A percentile compares a stretch with the other conserved stretches of the same genome.
phyloP scores from a whole-genome alignment of 2,888 invertebrate species.

The Heterodera filipjevi region DNA sequence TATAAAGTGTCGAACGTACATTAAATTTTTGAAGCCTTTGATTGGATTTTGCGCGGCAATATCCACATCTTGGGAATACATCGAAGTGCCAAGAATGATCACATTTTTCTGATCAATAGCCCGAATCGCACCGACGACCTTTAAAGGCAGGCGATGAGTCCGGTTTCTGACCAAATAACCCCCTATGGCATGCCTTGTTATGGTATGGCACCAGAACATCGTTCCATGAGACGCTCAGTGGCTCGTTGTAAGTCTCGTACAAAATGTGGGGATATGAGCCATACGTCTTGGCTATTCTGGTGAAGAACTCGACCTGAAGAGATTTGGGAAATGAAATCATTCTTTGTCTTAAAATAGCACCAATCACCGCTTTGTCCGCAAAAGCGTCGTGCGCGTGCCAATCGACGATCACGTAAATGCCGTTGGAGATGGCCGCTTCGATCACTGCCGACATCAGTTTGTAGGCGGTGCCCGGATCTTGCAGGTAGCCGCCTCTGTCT shows the following conservation, averaged over 20 bases:
- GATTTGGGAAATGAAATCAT: too few relatives aligned
- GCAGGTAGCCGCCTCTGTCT: constrained; percentile 35
- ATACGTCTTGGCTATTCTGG: constrained; percentile 28
- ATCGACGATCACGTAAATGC: constrained; percentile 31
- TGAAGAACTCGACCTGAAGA: constrained; percentile 26
- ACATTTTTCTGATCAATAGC: constrained; percentile 33
- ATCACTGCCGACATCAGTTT: constrained; percentile 27
- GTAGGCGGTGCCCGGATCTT: not conserved
- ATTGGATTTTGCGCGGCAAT: constrained; percentile 29
- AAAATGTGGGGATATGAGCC: constrained; percentile 28
- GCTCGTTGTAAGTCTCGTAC: constrained; percentile 36
- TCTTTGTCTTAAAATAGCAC: not conserved
- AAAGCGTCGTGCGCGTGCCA: constrained; percentile 20
- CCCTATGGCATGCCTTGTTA: not conserved
- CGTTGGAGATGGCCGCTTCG: constrained; percentile 30
- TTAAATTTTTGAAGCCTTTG: not conserved
- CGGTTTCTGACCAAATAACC: not conserved
- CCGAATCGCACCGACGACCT: constrained; percentile 32
- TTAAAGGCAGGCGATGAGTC: not conserved
- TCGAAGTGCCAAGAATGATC: constrained; percentile 36
- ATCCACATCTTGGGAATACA: constrained; percentile 35
- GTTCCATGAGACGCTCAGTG: constrained; percentile 28
- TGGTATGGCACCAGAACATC: constrained; percentile 27
- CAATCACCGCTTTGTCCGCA: constrained; percentile 14
- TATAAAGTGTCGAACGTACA: constrained; percentile 8